Base-by-base conservation (phyloP, 2,113 vertebrate species). In the Megaleporinus macrocephalus region DNA sequence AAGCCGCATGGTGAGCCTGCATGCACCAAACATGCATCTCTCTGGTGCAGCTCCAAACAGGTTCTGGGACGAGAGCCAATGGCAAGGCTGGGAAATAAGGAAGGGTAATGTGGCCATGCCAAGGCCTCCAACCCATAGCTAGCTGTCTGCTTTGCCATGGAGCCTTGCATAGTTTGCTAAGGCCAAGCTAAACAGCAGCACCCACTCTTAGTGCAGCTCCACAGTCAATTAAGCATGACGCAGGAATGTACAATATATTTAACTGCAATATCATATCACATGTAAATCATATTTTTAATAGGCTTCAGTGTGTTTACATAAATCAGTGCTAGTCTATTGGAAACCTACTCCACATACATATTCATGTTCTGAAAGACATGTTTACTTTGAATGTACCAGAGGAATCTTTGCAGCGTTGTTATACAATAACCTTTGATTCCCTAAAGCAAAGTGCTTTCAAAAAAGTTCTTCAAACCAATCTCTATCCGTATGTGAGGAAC, bases 1-100 rank as follows among this genome's bases (percentile, higher is more conserved):
- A 93, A 92, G 88, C 89, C 88, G 92, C 92, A 91, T 78, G 89
- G 85, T 85, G 81, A 90, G 87, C 83, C 86, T 86, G 80, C 88
- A 88, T 80, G 80, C 89, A 87, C 86, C 89, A 87, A 83, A 83
- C 90, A 92, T 89, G 90, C 88, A 88, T 87, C 49, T 55, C 51
- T 44, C 89, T 90, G 89, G 86, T 86, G 65, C 29, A 12, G 49
- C 53, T 89, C 88, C 90, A 90, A 87, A 83, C 89, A 83, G 83
- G 86, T 88, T 92, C 89, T 91, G 90, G 90, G 89, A 90, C 76
- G 69, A 83, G 73, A 68, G 89, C 92, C 92, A 92, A 79, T 51
- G 29, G 79, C 84, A 87, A 77, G 53, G 78, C 47, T 65, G 66
- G 20, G 73, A 62, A 68, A 72, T 80, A 49, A 49, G 57, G 49